Percentiles rank a stretch among this genome's conserved stretches.
Conservation (phyloP, 2,113 vertebrate genomes). For the Mustelus asterias region DNA sequence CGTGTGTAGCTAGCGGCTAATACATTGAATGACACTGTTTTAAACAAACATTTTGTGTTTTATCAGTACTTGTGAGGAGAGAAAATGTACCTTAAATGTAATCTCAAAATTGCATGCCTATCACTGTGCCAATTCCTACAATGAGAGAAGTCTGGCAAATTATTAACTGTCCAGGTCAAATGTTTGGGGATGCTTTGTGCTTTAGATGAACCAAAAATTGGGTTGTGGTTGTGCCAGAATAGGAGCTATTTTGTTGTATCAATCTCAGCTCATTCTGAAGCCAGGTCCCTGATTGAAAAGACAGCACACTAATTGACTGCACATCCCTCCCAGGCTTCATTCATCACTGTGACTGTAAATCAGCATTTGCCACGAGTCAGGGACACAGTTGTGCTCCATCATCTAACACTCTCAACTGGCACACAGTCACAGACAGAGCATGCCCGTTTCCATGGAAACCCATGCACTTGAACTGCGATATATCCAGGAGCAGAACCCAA, state of each 20-base stretch:
- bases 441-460: not conserved
- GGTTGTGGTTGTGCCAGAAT: not conserved
- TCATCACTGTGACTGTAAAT: constrained; percentile 2
- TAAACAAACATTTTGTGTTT: not conserved
- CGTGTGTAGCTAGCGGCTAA: not conserved
- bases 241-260: not conserved
- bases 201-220: not conserved
- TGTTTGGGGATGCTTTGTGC: not conserved
- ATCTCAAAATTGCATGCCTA: not conserved
- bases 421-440: not conserved
- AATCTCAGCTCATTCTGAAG: not conserved
- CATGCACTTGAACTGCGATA: not conserved
- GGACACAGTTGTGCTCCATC: not conserved
- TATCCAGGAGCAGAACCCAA: not conserved
- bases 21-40: not conserved
- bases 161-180: not conserved
- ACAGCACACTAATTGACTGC: not conserved
- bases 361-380: not conserved
- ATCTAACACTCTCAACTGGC: not conserved
- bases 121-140: not conserved
- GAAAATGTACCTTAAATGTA: not conserved
- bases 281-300: not conserved
- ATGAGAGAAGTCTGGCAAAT: not conserved
- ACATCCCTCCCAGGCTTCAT: not conserved
- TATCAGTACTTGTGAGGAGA: not conserved